Percentiles rank a stretch among this genome's conserved stretches.
phyloP scores from a whole-genome alignment of 2,113 vertebrate genomes.

The Erythrolamprus reginae region DNA sequence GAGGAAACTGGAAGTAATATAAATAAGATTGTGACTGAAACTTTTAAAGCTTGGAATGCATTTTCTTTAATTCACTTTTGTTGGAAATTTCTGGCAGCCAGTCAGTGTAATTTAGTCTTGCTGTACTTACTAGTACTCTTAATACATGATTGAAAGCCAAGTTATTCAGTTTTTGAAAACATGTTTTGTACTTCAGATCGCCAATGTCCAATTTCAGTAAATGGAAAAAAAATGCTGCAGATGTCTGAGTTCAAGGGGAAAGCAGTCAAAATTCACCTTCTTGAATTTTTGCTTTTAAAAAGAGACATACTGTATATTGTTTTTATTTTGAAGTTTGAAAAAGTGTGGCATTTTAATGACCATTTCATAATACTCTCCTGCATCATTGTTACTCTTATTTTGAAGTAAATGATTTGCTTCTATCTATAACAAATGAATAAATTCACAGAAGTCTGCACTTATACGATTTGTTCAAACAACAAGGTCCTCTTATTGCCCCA shows the following conservation, averaged over 20 bases:
- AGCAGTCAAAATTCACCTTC: background rate
- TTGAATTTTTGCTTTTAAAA: background rate
- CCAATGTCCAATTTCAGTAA: background rate
- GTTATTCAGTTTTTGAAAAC: background rate
- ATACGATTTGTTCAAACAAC: background rate
- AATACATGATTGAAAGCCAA: background rate
- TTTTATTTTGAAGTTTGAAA: background rate
- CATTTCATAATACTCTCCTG: background rate
- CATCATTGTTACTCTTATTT: background rate
- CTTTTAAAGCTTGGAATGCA: background rate
- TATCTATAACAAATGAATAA: background rate
- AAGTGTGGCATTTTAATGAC: background rate
- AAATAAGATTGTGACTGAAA: conserved; percentile 20
- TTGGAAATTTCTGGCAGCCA: background rate
- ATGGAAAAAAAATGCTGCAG: background rate
- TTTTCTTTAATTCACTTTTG: background rate
- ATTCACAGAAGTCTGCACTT: background rate
- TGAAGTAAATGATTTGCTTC: background rate
- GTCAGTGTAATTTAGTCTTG: background rate
- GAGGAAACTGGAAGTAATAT: conserved; percentile 8
- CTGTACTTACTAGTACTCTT: background rate
- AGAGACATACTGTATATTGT: background rate
- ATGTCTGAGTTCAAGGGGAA: background rate
- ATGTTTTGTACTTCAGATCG: background rate
- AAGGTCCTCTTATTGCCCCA: background rate